Evolutionary conservation across 2,797 vertebrate genomes (phyloP), one percentile per base, ranked within the genome.

Genomic region (Pantherophis alleghaniensis): DNA sequence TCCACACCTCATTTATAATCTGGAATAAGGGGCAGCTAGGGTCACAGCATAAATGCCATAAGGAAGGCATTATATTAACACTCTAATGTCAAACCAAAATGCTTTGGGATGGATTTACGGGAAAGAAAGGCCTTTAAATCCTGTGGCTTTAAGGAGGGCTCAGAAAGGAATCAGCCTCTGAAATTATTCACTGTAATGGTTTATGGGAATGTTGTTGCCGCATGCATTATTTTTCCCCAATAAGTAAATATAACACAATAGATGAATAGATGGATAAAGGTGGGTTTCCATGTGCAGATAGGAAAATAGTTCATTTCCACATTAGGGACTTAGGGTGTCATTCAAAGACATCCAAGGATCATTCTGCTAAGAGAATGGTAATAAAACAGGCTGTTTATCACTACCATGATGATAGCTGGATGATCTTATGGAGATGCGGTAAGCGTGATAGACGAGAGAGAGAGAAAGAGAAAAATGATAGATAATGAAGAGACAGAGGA

Each of bases 181-280:
- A 74, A 91, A 92, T 66, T 90, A 92, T 94, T 91, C 59, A 90
- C 89, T 92, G 87, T 90, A 56, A 91, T 91, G 87, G 63, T 93
- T 86, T 63, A 51, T 51, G 83, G 93, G 61, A 4, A 89, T 92
- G 94, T 93, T 88, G 59, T 61, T 59, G 87, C 86, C 57, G 63
- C 93, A 7, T 89, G 83, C 42, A 89, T 93, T 56, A 91, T 90
- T 89, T 92, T 61, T 63, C 0, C 0, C 56, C 74, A 89, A 16
- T 91, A 87, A 86, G 66, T 61, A 94, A 59, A 7, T 0, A 0
- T 22, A 5, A 83, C 10, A 24, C 74, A 47, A 83, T 83, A 12
- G 18, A 47, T 83, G 32, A 24, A 83, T 22, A 24, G 74, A 83
- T 47, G 74, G 74, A 83, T 83, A 47, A 83, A 47, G 22, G 42